Evolutionary conservation across 1,140 invertebrate species (phyloP).

Genomic region (Uloborus diversus): DNA sequence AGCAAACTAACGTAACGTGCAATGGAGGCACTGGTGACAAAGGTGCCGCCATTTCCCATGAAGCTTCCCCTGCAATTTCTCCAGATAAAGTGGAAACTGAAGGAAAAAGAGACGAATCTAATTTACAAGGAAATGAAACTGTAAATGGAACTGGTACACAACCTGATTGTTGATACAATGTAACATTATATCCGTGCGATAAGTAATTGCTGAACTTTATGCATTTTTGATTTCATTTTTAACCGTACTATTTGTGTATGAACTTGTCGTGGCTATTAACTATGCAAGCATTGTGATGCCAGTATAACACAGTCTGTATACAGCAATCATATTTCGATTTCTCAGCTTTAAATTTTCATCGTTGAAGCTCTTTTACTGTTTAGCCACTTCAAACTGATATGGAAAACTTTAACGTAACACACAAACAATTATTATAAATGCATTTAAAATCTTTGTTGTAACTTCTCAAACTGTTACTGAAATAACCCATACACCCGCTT

Average conservation of each 20-base stretch:
- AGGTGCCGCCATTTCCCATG: not conserved
- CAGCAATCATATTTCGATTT: slow-evolving; percentile 8
- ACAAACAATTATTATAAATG: not conserved
- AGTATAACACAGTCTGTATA: not conserved
- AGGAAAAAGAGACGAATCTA: not conserved
- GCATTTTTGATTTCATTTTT: slow-evolving; percentile 22
- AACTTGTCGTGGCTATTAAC: slow-evolving; percentile 7
- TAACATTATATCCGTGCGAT: slow-evolving; percentile 7
- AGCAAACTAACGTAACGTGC: not conserved
- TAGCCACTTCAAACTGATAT: slow-evolving; percentile 6
- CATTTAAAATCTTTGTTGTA: slow-evolving; percentile 29
- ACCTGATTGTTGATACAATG: slow-evolving; percentile 4
- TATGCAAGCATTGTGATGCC: not conserved
- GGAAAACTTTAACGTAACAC: slow-evolving; percentile 20
- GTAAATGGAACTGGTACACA: not conserved
- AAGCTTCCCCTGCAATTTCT: not conserved
- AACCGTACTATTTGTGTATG: slow-evolving; percentile 14
- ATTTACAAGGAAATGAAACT: not conserved
- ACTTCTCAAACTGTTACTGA: slow-evolving; percentile 2
- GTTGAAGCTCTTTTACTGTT: slow-evolving; percentile 13
- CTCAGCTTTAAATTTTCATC: slow-evolving; percentile 26
- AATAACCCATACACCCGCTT: slow-evolving; percentile 21
- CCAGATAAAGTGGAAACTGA: not conserved
- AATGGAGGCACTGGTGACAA: not conserved
- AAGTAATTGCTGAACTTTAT: slow-evolving; percentile 32